Evolutionary conservation across 1,140 invertebrate genomes (phyloP), one percentile per base, ranked within the genome.

Genomic region (Pteromalus puparum): DNA sequence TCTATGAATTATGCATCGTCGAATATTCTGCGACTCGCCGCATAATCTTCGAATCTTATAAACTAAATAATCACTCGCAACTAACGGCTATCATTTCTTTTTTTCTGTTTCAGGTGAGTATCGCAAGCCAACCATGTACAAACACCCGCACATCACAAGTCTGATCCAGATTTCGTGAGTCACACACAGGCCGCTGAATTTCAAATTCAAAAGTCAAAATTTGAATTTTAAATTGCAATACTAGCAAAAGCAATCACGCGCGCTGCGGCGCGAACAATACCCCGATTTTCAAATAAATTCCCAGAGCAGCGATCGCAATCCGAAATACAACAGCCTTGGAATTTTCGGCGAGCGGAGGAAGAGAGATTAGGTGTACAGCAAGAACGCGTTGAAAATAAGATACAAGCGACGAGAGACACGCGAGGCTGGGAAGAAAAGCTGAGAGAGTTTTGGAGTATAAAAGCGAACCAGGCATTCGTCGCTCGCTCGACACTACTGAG

Each of bases 41-140:
- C 38, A 42, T 42, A 42, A 42, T 42, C 6, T 9, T 6, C 30
- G 30, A 34, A 12, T 9, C 38, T 42, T 42, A 42, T 9, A 42
- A 34, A 34, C 30, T 34, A 34, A 34, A 34, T 34, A 34, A 34
- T 34, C 30, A 34, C 30, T 34, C 30, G 4, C 30, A 34, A 34
- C 30, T 34, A 73, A 76, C 74, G 24, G 10, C 6, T 26, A 21
- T 46, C 0, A 73, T n/a, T 46, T 4, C n/a, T 75, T 76, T 46
- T 75, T 75, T n/a, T 46, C 18, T 76, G 46, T 76, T 76, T 28
- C 24, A 76, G 46, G 74, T 53, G 24, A 76, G 74, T 53, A 76
- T 48, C 30, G 12, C 26, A 28, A 13, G 10, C 15, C 12, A 30
- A 72, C 26, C n/a, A n/a, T 30, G 26, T 7, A 72, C n/a, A 70